Conservation (phyloP, 1,140 invertebrate genomes). For the Leptoteleia sp. region DNA sequence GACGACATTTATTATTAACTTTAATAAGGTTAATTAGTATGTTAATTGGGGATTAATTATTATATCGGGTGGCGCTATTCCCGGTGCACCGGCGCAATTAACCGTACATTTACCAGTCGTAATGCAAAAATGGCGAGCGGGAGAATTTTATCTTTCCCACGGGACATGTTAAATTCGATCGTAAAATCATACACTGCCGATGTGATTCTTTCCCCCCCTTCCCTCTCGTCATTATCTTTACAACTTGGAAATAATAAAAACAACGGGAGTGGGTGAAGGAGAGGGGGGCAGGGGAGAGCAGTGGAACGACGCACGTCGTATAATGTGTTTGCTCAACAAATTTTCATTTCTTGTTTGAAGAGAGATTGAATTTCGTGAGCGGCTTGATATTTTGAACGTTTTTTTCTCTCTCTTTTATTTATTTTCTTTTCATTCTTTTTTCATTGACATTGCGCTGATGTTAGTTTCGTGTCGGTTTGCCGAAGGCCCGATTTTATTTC, state of each 20-base stretch:
- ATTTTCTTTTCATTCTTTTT: too few species aligned
- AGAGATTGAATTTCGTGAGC: conserved; percentile 53
- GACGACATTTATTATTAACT: conserved; percentile 39
- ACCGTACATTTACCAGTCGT: not conserved
- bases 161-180: conserved; percentile 15
- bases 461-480: conserved; percentile 24
- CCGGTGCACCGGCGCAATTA: not conserved
- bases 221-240: conserved; percentile 54
- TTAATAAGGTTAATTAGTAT: conserved; percentile 44
- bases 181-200: conserved; percentile 31
- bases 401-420: too few species aligned
- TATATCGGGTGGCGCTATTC: conserved; percentile 9
- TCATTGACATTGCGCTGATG: conserved; percentile 49
- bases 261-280: not conserved
- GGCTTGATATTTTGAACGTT: conserved; percentile 31
- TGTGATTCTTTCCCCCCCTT: conserved; percentile 33
- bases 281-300: too few species aligned
- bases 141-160: conserved; percentile 31
- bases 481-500: conserved; percentile 47
- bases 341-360: conserved; percentile 52
- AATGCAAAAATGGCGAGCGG: conserved; percentile 8
- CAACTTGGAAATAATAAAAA: conserved; percentile 40
- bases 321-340: conserved; percentile 58
- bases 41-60: conserved; percentile 37
- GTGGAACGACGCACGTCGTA: conserved; percentile 6